phyloP scores from a whole-genome alignment of 2,888 invertebrate genomes.

The Ernsta delagoae region DNA sequence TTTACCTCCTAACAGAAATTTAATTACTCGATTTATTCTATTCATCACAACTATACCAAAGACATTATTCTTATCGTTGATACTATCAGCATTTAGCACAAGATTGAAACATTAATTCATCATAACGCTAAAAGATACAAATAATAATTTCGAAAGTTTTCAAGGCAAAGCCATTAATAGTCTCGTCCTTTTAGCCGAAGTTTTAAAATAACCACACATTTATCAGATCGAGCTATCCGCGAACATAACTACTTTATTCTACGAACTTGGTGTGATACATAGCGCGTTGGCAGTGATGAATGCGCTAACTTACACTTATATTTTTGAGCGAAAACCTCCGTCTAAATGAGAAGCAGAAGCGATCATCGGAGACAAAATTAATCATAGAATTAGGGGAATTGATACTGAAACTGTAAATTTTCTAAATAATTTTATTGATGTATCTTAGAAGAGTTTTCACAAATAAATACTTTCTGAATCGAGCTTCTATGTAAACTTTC shows the following conservation, averaged over 20 bases:
- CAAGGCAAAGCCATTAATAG: constrained; percentile 2
- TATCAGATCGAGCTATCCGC: constrained; percentile 27
- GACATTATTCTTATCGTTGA: too few relatives aligned
- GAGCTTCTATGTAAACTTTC: too few relatives aligned
- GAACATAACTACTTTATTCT: constrained; percentile 33
- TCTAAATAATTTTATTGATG: too few relatives aligned
- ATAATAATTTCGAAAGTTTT: background rate
- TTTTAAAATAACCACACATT: constrained; percentile 24
- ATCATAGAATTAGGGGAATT: too few relatives aligned
- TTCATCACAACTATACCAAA: too few relatives aligned
- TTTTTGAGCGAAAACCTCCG: constrained; percentile 30
- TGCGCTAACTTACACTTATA: constrained; percentile 43
- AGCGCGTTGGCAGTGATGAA: constrained; percentile 43
- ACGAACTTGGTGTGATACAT: constrained; percentile 32
- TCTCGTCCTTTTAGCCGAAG: background rate
- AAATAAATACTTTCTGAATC: too few relatives aligned
- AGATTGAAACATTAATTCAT: too few relatives aligned
- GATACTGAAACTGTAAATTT: too few relatives aligned
- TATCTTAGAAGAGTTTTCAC: too few relatives aligned
- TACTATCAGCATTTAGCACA: too few relatives aligned
- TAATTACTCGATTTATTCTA: too few relatives aligned
- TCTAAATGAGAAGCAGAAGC: constrained; percentile 2
- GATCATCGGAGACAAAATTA: background rate
- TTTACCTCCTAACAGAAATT: too few relatives aligned
- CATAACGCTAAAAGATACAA: background rate